These are phyloP conservation scores for Pithys albifrons DNA, from an alignment of 2,113 vertebrate genomes.

Conservation along the genomic window DNA sequence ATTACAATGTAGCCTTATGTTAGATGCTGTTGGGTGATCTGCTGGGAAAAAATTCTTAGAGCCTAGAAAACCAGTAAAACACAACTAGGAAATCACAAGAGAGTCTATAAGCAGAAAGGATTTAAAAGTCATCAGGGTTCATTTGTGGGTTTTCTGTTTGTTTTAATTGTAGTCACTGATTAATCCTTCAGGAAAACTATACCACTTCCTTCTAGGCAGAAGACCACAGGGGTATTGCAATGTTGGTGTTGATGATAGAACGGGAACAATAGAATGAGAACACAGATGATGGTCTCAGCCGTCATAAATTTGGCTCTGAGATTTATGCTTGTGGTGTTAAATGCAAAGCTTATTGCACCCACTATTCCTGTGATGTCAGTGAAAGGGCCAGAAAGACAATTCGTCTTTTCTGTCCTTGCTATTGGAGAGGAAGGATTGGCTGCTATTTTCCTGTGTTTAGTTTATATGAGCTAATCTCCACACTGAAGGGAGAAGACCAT, in stretches of 20 bases:
- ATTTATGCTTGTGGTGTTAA: background rate
- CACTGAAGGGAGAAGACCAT: background rate
- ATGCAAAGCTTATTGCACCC: background rate
- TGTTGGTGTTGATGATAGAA: background rate
- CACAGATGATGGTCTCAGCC: background rate
- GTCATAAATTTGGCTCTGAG: background rate
- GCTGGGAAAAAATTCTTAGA: background rate
- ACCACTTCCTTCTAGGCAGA: background rate
- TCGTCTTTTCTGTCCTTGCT: background rate
- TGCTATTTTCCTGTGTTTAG: background rate
- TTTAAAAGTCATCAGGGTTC: background rate
- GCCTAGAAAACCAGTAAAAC: background rate
- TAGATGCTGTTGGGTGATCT: background rate
- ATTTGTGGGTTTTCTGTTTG: background rate
- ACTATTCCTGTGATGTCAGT: background rate
- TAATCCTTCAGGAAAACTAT: background rate
- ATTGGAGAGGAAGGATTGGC: background rate
- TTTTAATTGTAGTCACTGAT: background rate
- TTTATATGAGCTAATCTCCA: conserved; percentile 6
- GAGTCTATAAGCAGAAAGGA: background rate
- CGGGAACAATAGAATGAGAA: background rate
- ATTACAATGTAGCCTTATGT: background rate
- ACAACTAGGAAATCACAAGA: background rate
- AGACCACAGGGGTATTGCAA: background rate
- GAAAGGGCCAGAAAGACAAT: background rate